Evolutionary conservation across 2,113 vertebrate genomes (phyloP), one percentile per base, ranked within the genome.

Genomic region (Ploceus nigricollis): DNA sequence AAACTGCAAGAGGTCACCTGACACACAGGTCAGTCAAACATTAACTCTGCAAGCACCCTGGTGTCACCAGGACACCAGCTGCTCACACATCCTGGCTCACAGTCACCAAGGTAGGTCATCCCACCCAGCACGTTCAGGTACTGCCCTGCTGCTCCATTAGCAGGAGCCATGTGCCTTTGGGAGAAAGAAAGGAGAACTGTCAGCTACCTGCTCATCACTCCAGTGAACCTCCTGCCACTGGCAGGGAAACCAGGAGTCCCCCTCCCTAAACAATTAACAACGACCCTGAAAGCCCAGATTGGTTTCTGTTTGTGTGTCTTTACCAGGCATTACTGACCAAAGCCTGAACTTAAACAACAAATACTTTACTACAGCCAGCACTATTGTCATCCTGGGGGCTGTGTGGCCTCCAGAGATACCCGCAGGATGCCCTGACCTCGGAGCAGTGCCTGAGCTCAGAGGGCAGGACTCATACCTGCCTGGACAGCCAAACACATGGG

Each of bases 21-120:
- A 78, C 80, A 88, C 90, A 51, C 33, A 60, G 71, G 42, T 27
- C 80, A 44, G 82, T 92, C 64, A 94, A 93, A 87, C 80, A 94
- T 95, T 94, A 95, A 94, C 93, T 76, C 69, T 39, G 56, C 56
- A 78, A 73, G 89, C 60, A 19, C 53, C 20, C 39, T 16, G 47
- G 27, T 78, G 80, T 82, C 82, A 66, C 50, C 76, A 63, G 80
- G 86, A 63, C 80, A 71, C 35, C 60, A 28, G 68, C 54, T 58
- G 68, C 89, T 58, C 68, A 11, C 8, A 66, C 60, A 47, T 39
- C 80, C 80, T 12, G 57, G 50, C 75, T 35, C 54, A 19, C 0
- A 90, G 48, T 69, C 16, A 0, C 37, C 50, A 12, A 4, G 18
- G 33, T 14, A 35, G 76, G 79, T 51, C 90, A 87, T 68, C 58